phyloP scores from a whole-genome alignment of 2,113 vertebrate genomes.

The Cheirogaleus medius region DNA sequence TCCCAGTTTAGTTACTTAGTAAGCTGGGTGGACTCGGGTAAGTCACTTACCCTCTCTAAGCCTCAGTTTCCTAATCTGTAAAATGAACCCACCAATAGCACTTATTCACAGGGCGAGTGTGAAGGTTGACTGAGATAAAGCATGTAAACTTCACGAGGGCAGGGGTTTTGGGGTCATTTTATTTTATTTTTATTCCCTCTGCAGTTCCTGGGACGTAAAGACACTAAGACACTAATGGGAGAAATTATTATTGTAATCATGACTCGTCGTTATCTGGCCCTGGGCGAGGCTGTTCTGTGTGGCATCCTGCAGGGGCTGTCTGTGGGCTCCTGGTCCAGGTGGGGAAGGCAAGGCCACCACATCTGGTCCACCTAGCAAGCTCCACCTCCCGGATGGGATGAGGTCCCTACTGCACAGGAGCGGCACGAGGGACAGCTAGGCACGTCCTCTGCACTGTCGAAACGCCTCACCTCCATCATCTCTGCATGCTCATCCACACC shows the following conservation, averaged over 20 bases:
- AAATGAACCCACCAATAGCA: background rate
- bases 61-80: background rate
- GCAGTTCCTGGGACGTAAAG: background rate
- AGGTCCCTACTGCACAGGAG: background rate
- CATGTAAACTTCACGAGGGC: background rate
- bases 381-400: background rate
- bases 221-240: background rate
- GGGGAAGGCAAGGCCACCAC: background rate
- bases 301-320: background rate
- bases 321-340: background rate
- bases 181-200: background rate
- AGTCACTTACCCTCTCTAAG: background rate
- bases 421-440: no score
- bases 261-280: rapidly evolving
- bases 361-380: background rate
- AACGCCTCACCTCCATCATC: background rate
- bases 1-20: background rate
- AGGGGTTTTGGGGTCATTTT: background rate
- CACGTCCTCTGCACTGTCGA: background rate
- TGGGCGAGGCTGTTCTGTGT: background rate
- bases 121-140: background rate
- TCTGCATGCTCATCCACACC: background rate
- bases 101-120: background rate
- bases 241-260: background rate
- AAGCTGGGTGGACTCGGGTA: background rate